Base-by-base conservation (phyloP, 2,888 invertebrate species). In the Frankliniella intonsa region DNA sequence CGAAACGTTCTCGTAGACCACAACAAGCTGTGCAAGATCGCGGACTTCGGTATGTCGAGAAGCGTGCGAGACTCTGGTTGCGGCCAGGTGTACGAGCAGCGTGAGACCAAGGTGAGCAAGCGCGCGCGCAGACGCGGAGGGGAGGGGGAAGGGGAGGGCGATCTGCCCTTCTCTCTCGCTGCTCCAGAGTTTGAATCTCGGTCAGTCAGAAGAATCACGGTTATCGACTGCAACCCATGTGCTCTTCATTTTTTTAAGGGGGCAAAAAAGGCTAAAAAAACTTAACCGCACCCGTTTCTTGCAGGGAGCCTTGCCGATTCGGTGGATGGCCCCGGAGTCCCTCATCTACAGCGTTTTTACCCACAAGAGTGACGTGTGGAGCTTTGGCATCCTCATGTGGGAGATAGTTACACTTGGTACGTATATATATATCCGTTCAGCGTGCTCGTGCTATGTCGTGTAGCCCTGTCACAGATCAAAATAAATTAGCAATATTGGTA, bases 261-360 rank as follows among this genome's bases (percentile, higher is more conserved):
- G n/a, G n/a, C n/a, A n/a, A n/a, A n/a, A n/a, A n/a, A n/a, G n/a
- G n/a, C n/a, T n/a, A n/a, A n/a, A 3, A 81, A 80, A 82, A 49
- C 80, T 81, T 5, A 81, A 81, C 3, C 19, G 19, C 80, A 80
- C 65, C 79, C 81, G 25, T 65, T 82, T 83, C 82, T 83, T 83
- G 27, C 84, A 88, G 88, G 88, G 88, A 55, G 93, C 93, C 25
- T 87, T 93, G 85, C 93, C 93, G 0, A 93, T 94, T 81, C 89
- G 94, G 49, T 95, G 95, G 95, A 95, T 95, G 95, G 94, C 95
- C 5, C 95, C 95, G 0, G 95, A 95, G 87, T 93, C 94, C 0
- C 88, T 95, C 84, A 91, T 93, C 81, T 94, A 93, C 87, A 93
- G 94, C 83, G 90, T 94, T 80, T 94, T 95, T 88, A 94, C 94